Base-by-base conservation (phyloP, 2,888 invertebrate genomes). In the Scaptomyza flava region DNA sequence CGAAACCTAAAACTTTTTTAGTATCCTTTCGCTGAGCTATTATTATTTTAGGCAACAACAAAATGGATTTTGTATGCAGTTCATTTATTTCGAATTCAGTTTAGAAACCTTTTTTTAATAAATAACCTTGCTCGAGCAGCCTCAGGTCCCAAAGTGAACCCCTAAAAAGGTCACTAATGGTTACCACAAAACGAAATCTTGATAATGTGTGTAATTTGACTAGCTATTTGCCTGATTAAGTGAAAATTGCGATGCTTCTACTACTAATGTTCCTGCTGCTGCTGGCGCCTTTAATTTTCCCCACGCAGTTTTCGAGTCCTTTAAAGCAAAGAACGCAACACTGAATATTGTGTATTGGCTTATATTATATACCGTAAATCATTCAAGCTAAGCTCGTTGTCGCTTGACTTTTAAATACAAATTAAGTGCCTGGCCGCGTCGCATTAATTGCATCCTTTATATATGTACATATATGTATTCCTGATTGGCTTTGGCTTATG, bases 51-150 rank as follows among this genome's bases (percentile, higher is more conserved):
- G 85, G 85, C 65, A 9, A 45, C 51, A 47, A 46, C 61, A 72
- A 82, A 81, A 72, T 79, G 68, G 70, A 77, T 79, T 77, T 67
- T 68, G 79, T 85, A 75, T 68, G 60, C 75, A 72, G 74, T 79
- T 81, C 81, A 82, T 84, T 81, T 85, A 64, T 69, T 85, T 85
- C 75, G 77, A 77, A 81, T 81, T 77, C 78, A 52, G 60, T 45
- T 56, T 54, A 53, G 63, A 54, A 61, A 68, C 52, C 72, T 50
- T 66, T 72, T 48, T 47, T 47, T 71, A 74, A 71, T 72, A 77
- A 84, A 84, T 81, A 77, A 79, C 77, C 52, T 17, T 20, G 52
- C 51, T 14, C n/a, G 36, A 33, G 36, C 41, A 9, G 33, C 33
- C 36, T 4, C 11, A 11, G 33, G 1, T 3, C 48, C 33, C 30